Conservation (phyloP, 1,140 invertebrate genomes). For the Manduca sexta region DNA sequence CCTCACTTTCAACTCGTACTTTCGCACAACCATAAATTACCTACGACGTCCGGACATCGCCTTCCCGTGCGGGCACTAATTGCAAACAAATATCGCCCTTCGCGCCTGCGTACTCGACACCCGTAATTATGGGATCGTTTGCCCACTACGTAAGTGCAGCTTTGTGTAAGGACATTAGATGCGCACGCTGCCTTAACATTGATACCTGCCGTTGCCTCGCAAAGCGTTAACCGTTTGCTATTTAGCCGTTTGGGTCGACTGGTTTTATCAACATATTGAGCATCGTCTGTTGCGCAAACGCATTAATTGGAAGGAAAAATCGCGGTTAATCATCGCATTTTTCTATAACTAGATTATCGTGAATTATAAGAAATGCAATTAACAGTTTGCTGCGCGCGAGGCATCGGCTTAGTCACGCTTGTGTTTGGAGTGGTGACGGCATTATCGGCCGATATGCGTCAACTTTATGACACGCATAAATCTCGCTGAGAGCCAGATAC, state of each 20-base stretch:
- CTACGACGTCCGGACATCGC: constrained; percentile 27
- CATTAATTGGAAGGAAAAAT: not conserved
- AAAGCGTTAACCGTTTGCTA: constrained; percentile 27
- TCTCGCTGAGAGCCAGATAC: constrained; percentile 10
- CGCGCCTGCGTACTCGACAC: constrained; percentile 28
- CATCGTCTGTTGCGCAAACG: not conserved
- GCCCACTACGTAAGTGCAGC: constrained; percentile 24
- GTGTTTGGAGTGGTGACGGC: constrained; percentile 10
- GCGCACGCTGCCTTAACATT: constrained; percentile 13
- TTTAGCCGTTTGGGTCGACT: constrained; percentile 7
- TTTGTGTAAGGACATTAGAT: constrained; percentile 30
- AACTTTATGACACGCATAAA: constrained; percentile 23
- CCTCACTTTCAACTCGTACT: constrained; percentile 29
- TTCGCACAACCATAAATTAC: constrained; percentile 43
- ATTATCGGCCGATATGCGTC: constrained; percentile 21
- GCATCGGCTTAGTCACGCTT: constrained; percentile 14
- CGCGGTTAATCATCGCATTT: constrained; percentile 1
- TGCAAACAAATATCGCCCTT: constrained; percentile 55
- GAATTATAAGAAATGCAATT: not conserved
- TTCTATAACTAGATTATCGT: not conserved
- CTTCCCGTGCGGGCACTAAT: constrained; percentile 54
- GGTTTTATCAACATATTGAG: not conserved
- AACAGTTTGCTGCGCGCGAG: not conserved
- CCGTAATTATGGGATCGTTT: constrained; percentile 37
- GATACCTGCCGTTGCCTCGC: constrained; percentile 14